phyloP scores from a whole-genome alignment of 1,140 invertebrate species.

The Coelopa frigida region DNA sequence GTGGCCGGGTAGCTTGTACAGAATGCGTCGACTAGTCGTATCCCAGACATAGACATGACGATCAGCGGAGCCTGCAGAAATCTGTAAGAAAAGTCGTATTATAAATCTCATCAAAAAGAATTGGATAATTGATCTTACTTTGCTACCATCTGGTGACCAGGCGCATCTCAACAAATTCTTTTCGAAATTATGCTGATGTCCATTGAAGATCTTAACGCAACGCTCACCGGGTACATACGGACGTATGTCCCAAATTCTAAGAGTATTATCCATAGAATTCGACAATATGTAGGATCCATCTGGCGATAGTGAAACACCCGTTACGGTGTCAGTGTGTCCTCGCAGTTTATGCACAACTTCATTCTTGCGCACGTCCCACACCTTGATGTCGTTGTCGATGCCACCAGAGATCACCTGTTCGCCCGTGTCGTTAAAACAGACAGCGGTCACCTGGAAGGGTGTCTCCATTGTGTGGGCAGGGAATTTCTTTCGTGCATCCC shows the following conservation, averaged over 20 bases:
- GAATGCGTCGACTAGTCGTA: constrained; percentile 78
- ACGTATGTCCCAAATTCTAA: constrained; percentile 74
- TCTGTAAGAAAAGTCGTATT: constrained; percentile 58
- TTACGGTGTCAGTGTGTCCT: constrained; percentile 90
- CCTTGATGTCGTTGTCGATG: constrained; percentile 97
- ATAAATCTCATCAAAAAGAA: constrained; percentile 12
- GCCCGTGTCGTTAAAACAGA: constrained; percentile 92
- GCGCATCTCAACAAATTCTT: constrained; percentile 83
- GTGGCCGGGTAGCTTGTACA: constrained; percentile 97
- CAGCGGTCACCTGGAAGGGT: constrained; percentile 78
- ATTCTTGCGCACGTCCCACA: constrained; percentile 95
- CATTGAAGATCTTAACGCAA: constrained; percentile 86
- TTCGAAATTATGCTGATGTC: constrained; percentile 98
- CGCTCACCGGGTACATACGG: constrained; percentile 81
- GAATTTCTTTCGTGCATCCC: constrained; percentile 80
- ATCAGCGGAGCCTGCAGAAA: constrained; percentile 86
- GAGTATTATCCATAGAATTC: constrained; percentile 95
- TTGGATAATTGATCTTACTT: constrained; percentile 48
- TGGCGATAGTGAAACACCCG: constrained; percentile 83
- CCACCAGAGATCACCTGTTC: constrained; percentile 87
- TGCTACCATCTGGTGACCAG: constrained; percentile 84
- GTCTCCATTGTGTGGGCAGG: constrained; percentile 73
- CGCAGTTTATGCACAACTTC: constrained; percentile 76
- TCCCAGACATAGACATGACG: constrained; percentile 97
- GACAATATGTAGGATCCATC: constrained; percentile 93